These are phyloP conservation scores for Oenanthe oenanthe DNA, from an alignment of 2,113 vertebrate genomes.

Conservation along the genomic window DNA sequence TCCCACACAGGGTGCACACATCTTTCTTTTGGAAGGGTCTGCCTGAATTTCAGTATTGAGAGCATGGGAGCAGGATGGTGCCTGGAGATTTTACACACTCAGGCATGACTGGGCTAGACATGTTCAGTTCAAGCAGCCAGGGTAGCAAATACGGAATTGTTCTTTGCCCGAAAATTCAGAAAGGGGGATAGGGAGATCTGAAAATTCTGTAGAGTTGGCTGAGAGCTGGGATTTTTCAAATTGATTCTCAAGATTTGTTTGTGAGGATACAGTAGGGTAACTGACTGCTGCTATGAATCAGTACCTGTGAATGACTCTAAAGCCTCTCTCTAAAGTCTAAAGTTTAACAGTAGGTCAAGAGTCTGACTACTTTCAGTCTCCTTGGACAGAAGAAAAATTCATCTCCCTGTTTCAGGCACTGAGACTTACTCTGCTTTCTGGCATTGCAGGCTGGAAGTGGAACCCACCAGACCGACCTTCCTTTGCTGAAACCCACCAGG, in stretches of 20 bases:
- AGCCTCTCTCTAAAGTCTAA: background rate
- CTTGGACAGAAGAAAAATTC: background rate
- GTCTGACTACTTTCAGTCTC: background rate
- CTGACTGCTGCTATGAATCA: background rate
- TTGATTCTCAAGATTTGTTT: background rate
- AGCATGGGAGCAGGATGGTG: background rate
- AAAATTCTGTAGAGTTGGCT: background rate
- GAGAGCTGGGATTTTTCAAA: background rate
- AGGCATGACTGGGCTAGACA: background rate
- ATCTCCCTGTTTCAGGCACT: background rate
- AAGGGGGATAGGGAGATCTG: background rate
- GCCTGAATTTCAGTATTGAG: background rate
- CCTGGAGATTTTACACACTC: background rate
- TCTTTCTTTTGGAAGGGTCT: background rate
- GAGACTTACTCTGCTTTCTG: background rate
- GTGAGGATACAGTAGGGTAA: background rate
- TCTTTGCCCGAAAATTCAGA: background rate
- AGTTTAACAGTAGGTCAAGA: background rate
- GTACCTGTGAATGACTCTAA: background rate
- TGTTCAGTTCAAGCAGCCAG: background rate
- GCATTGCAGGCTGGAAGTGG: slow-evolving; percentile 92
- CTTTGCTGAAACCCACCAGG: slow-evolving; percentile 96
- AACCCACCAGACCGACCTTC: slow-evolving; percentile 92
- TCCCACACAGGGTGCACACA: background rate
- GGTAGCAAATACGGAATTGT: background rate